Percentiles rank a stretch among this genome's conserved stretches.
Evolutionary conservation across 35 echinoderm and acorn worm genomes (phyloP).

Genomic region (Chiridota heheva): DNA sequence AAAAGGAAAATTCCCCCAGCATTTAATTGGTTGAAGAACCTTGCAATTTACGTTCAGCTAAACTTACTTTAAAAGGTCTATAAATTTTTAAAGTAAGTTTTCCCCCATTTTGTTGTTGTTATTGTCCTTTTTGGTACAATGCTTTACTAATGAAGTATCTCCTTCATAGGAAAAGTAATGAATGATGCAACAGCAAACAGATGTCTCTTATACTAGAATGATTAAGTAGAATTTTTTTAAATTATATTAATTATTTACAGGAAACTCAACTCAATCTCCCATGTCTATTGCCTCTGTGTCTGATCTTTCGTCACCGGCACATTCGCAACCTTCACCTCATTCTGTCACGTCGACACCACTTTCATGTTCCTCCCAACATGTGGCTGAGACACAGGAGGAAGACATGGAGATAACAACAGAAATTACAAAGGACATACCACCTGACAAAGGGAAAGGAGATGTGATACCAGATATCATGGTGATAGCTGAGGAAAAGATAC

Average conservation of each 20-base stretch:
- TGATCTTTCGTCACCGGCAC: constrained; percentile 76
- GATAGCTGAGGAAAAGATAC: too few relatives aligned
- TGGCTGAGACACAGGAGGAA: background rate
- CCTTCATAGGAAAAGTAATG: background rate
- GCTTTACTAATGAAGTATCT: background rate
- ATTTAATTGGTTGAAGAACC: too few relatives aligned
- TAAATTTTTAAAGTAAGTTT: too few relatives aligned
- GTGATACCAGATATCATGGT: too few relatives aligned
- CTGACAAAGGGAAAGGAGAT: constrained; percentile 15
- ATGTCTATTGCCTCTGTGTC: constrained; percentile 91
- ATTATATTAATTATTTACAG: constrained; percentile 55
- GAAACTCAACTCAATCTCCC: constrained; percentile 87
- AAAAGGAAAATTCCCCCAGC: too few relatives aligned
- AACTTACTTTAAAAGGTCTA: too few relatives aligned
- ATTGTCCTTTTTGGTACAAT: too few relatives aligned
- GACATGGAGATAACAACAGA: background rate
- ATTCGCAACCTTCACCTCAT: constrained; percentile 61
- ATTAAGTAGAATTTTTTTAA: too few relatives aligned
- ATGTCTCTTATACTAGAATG: too few relatives aligned
- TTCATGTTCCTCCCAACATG: constrained; percentile 36
- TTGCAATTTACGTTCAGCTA: too few relatives aligned
- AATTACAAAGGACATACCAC: constrained; percentile 29
- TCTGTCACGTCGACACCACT: constrained; percentile 52
- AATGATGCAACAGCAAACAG: too few relatives aligned
- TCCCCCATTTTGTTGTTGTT: too few relatives aligned